Conservation (phyloP, 2,797 vertebrate species). For the Labroides dimidiatus region DNA sequence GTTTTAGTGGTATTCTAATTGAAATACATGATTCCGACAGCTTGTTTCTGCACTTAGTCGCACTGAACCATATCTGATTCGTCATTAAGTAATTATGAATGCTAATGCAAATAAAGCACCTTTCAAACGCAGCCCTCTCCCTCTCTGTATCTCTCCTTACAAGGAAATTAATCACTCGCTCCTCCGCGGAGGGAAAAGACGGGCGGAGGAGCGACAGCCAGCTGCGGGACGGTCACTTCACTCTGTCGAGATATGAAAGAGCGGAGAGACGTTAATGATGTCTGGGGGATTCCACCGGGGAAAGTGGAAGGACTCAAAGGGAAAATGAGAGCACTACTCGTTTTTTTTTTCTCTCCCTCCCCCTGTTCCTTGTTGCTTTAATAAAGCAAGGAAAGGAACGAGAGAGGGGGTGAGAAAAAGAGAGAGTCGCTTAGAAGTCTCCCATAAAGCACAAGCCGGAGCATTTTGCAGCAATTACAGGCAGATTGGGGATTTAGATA, state of each 20-base stretch:
- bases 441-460: constrained; percentile 77
- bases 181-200: constrained; percentile 69
- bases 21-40: constrained; percentile 91
- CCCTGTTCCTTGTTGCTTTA: constrained; percentile 77
- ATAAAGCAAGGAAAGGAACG: constrained; percentile 72
- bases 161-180: constrained; percentile 87
- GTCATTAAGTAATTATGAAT: constrained; percentile 99
- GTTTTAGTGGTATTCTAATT: constrained; percentile 94
- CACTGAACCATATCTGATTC: constrained; percentile 98
- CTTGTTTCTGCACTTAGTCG: constrained; percentile 91
- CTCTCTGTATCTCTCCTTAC: constrained; percentile 70
- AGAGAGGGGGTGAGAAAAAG: constrained; percentile 25
- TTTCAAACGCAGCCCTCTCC: constrained; percentile 84
- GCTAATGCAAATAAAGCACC: constrained; percentile 97
- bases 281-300: constrained; percentile 78
- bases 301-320: constrained; percentile 69
- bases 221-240: constrained; percentile 81
- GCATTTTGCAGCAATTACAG: constrained; percentile 87
- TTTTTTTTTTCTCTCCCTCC: constrained; percentile 31
- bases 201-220: constrained; percentile 55
- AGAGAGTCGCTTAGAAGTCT: constrained; percentile 73
- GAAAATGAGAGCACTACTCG: constrained; percentile 61
- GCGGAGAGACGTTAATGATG: constrained; percentile 80
- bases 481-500: constrained; percentile 86
- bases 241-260: constrained; percentile 76